Conservation (phyloP, 2,797 vertebrate genomes). For the Sphaeramia orbicularis region DNA sequence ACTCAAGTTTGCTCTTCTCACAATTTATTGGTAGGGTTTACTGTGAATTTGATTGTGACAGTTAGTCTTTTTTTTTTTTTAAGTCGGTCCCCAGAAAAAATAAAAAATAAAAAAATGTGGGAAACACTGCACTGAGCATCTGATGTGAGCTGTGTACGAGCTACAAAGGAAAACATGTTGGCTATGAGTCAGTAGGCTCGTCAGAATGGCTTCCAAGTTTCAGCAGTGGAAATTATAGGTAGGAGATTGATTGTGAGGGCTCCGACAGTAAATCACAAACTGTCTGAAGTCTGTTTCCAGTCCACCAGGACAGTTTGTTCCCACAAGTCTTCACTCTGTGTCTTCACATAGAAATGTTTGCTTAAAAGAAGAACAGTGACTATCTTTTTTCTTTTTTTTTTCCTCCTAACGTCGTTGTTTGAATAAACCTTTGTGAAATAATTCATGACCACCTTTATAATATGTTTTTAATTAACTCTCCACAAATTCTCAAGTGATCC, state of each 20-base stretch:
- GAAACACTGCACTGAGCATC: too few relatives aligned
- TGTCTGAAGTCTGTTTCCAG: slow-evolving; percentile 9
- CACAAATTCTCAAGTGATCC: too few relatives aligned
- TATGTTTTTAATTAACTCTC: too few relatives aligned
- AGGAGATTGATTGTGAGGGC: neutral
- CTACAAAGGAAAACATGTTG: neutral
- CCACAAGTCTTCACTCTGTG: neutral
- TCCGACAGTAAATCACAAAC: neutral
- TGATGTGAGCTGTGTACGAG: too few relatives aligned
- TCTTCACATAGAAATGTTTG: slow-evolving; percentile 9
- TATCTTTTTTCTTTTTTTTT: neutral
- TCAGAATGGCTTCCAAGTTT: neutral
- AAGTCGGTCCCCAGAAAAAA: too few relatives aligned
- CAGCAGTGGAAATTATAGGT: neutral
- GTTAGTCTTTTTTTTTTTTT: too few relatives aligned
- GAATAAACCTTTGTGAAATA: neutral
- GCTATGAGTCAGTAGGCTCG: slow-evolving; percentile 5
- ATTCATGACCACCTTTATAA: too few relatives aligned
- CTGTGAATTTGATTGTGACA: too few relatives aligned
- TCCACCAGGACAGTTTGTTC: slow-evolving; percentile 7
- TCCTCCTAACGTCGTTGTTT: neutral
- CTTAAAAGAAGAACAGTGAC: neutral
- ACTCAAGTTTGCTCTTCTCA: too few relatives aligned
- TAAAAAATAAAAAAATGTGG: too few relatives aligned
- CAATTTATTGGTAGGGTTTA: too few relatives aligned